Evolutionary conservation across 2,113 vertebrate genomes (phyloP).

Genomic region (cat (Felis catus)): F.catus_Fca126_mat1.0 CM031413.1:129095001-129095500

Average conservation of each 20-base stretch:
- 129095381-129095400: constrained; percentile 60
- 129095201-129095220: not conserved
- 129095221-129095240: not conserved
- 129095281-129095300: not conserved
- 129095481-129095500: constrained; percentile 63
- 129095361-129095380: constrained; percentile 60
- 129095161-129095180: not conserved
- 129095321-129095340: not conserved
- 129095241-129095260: not conserved
- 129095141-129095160: not conserved
- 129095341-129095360: constrained; percentile 64
- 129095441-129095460: constrained; percentile 67
- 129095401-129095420: constrained; percentile 59
- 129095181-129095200: not conserved
- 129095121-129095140: not conserved
- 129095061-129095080: not conserved
- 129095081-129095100: not conserved
- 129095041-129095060: not conserved
- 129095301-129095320: not conserved
- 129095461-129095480: constrained; percentile 63
- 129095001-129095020: not conserved
- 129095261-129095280: not conserved
- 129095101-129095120: not conserved
- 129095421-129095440: constrained; percentile 69
- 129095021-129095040: not conserved